phyloP scores from a whole-genome alignment of 2,797 vertebrate genomes.

The Chaunax sp. region DNA sequence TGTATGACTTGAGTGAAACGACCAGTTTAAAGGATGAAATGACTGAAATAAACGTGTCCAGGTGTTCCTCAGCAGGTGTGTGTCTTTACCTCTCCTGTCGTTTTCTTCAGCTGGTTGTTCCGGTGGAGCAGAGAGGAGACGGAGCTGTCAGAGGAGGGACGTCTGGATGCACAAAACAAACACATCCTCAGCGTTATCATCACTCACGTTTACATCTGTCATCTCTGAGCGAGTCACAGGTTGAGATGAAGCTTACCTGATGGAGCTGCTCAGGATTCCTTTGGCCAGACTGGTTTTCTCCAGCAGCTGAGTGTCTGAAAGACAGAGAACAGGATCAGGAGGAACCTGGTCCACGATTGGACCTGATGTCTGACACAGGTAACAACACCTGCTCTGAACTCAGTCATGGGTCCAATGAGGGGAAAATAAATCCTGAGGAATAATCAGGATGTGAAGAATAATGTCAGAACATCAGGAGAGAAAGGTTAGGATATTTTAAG shows the following conservation, averaged over 20 bases:
- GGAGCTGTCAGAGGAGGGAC: slow-evolving; percentile 18
- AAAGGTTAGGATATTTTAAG: too few relatives aligned
- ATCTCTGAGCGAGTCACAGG: not conserved
- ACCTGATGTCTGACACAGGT: too few relatives aligned
- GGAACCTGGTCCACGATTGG: not conserved
- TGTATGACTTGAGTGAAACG: too few relatives aligned
- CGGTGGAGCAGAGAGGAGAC: slow-evolving; percentile 57
- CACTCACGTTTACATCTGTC: not conserved
- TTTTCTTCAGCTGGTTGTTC: slow-evolving; percentile 70
- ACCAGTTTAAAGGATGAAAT: too few relatives aligned
- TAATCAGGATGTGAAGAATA: too few relatives aligned
- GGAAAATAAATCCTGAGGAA: too few relatives aligned
- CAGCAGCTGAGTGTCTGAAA: slow-evolving; percentile 83
- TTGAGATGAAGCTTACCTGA: slow-evolving; percentile 49
- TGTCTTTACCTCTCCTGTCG: slow-evolving; percentile 82
- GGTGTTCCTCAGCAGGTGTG: not conserved
- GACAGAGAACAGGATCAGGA: not conserved
- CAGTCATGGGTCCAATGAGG: too few relatives aligned
- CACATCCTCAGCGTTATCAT: slow-evolving; percentile 4
- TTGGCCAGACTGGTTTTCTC: slow-evolving; percentile 82
- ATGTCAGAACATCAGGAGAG: too few relatives aligned
- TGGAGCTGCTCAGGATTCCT: slow-evolving; percentile 64
- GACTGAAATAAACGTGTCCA: too few relatives aligned
- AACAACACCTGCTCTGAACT: too few relatives aligned
- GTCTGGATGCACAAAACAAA: slow-evolving; percentile 53